Evolutionary conservation across 2,797 vertebrate species (phyloP), one percentile per base, ranked within the genome.

Genomic region (Crotalus adamanteus): DNA sequence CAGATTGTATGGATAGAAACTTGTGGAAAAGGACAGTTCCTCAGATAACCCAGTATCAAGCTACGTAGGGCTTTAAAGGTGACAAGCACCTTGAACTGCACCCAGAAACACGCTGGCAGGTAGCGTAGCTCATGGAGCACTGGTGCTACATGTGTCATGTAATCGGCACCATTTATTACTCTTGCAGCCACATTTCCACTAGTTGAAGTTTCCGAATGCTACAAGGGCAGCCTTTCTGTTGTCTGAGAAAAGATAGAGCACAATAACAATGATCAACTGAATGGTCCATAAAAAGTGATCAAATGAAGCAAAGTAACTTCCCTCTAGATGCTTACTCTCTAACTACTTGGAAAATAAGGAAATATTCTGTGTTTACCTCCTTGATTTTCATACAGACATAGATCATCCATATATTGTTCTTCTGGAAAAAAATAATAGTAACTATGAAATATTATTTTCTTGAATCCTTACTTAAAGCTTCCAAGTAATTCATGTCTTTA

Each of bases 381-480:
- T 56, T 83, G 47, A 20, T 61, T 91, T 91, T 91, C 93, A 78
- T 86, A 0, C 0, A 88, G 69, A 83, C 96, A 97, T 0, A 0
- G 73, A 63, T 95, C 94, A 31, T 85, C 56, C 0, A 0, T 60
- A 18, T 88, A 55, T 0, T 88, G 65, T 0, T 60, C 18, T 85
- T 95, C 97, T 97, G 93, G 0, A 12, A 92, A 93, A 37, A 85
- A 42, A 95, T 1, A 87, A 28, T n/a, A 61, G 25, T 56, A 90
- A 61, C 2, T 25, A 51, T 92, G 87, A 88, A 88, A 31, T 78
- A 69, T 94, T 94, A 92, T 94, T 95, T 86, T 92, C 0, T 0
- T 55, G 25, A 13, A 9, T 8, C 42, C 31, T 55, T 55, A 55
- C 31, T 55, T 65, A 55, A 51, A 26, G 13, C 88, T 57, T 63